Conservation (phyloP, 2,888 invertebrate genomes). For the Cataglyphis altisquamis region DNA sequence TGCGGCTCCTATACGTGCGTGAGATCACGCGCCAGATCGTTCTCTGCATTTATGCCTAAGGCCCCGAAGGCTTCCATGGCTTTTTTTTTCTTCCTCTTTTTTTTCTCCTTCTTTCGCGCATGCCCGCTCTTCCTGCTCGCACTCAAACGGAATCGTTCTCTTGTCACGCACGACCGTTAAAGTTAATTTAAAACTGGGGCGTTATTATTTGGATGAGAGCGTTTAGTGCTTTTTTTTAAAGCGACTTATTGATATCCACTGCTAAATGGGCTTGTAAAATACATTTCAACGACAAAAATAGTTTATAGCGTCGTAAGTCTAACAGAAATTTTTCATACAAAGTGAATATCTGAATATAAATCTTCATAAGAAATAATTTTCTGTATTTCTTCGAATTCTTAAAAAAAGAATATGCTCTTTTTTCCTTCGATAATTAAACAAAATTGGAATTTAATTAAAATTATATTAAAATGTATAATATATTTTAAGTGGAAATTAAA, state of each 20-base stretch:
- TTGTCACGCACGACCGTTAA: constrained; percentile 40
- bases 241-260: constrained; percentile 12
- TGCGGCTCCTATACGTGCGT: constrained; percentile 48
- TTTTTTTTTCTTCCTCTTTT: constrained; percentile 1
- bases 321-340: not conserved
- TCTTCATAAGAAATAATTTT: not conserved
- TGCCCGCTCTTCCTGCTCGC: constrained; percentile 60
- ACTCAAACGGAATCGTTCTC: constrained; percentile 51
- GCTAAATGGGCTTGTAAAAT: not conserved
- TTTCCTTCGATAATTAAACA: not conserved
- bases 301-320: not conserved
- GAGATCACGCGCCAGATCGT: constrained; percentile 56
- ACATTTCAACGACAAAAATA: not conserved
- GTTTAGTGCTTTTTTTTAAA: constrained; percentile 10
- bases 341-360: constrained; percentile 3
- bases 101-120: constrained; percentile 39
- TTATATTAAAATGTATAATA: not conserved
- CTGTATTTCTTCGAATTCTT: not conserved
- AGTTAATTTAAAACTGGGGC: constrained; percentile 46
- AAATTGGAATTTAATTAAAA: not conserved
- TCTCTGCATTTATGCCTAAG: constrained; percentile 47
- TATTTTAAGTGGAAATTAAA: not conserved
- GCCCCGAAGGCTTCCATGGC: constrained; percentile 44
- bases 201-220: constrained; percentile 30
- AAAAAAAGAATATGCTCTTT: not conserved